Evolutionary conservation across 2,113 vertebrate genomes (phyloP).

Genomic region (Circaetus gallicus): DNA sequence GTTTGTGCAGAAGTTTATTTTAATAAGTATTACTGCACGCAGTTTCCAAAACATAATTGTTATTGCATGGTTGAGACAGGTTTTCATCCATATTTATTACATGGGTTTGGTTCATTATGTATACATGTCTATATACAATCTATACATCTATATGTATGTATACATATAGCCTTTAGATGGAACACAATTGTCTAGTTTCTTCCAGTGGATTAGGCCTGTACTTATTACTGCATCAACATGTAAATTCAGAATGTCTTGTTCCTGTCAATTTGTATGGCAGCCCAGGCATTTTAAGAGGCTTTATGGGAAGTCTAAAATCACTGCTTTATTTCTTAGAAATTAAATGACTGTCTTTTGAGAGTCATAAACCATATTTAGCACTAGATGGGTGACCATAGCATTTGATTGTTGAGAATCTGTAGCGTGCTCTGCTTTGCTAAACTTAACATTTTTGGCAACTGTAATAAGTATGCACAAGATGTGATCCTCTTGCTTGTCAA

Average conservation of each 20-base stretch:
- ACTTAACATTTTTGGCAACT: not conserved
- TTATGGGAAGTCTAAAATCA: not conserved
- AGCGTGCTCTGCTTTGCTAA: not conserved
- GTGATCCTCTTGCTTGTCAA: not conserved
- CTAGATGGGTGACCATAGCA: not conserved
- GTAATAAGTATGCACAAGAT: not conserved
- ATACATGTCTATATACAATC: not conserved
- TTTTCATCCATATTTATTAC: constrained; percentile 4
- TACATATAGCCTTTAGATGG: not conserved
- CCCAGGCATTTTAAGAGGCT: not conserved
- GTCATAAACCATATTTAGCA: not conserved
- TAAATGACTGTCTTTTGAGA: not conserved
- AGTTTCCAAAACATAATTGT: not conserved
- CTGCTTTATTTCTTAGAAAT: not conserved
- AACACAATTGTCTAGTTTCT: not conserved
- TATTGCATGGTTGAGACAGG: not conserved
- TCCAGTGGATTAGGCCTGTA: not conserved
- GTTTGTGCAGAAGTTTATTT: not conserved
- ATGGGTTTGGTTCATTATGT: not conserved
- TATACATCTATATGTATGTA: not conserved
- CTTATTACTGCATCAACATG: not conserved
- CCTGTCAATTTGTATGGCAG: not conserved
- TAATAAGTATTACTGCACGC: not conserved
- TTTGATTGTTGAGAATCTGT: not conserved
- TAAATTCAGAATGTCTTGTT: not conserved